Evolutionary conservation across 2,113 vertebrate species (phyloP), one percentile per base, ranked within the genome.

Genomic region (Epinephelus fuscoguttatus): DNA sequence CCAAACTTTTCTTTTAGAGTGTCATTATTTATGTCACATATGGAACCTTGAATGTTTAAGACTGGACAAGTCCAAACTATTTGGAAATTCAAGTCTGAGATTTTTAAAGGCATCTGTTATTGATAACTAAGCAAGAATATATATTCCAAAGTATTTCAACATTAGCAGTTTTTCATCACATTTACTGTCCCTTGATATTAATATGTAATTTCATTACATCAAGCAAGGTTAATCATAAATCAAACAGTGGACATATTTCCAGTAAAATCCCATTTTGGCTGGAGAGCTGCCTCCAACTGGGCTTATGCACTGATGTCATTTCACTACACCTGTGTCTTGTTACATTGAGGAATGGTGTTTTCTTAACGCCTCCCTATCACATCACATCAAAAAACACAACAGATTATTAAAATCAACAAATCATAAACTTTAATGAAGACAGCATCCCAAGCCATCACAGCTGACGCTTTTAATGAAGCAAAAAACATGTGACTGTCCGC

Each of bases 361-460:
- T 78, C 67, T 73, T 56, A 69, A 75, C 5, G 42, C 52, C 80
- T 40, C 70, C 49, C 27, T n/a, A 80, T 88, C 66, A 42, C 85
- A 81, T 70, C 63, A 66, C 33, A 85, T 79, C 55, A 73, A 90
- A 67, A 84, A 49, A 90, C 73, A 84, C 52, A 90, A 84, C 80
- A 42, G 84, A 89, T 89, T 91, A 89, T 90, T 88, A 87, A 88
- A 93, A 93, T 91, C 84, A 90, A 81, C 87, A 90, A 87, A 91
- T 84, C 89, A 87, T 89, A 81, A 92, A 92, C 59, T 90, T 91
- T 84, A 92, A 91, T 15, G 63, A 78, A 81, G 64, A 62, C 84
- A 70, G 83, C 64, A 70, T 85, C 73, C 66, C 6, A 1, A 71
- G 47, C 71, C 60, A 2, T 75, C 13, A 33, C 87, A 92, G 91